phyloP scores from a whole-genome alignment of 1,140 invertebrate genomes.

The Calycopis cecrops region DNA sequence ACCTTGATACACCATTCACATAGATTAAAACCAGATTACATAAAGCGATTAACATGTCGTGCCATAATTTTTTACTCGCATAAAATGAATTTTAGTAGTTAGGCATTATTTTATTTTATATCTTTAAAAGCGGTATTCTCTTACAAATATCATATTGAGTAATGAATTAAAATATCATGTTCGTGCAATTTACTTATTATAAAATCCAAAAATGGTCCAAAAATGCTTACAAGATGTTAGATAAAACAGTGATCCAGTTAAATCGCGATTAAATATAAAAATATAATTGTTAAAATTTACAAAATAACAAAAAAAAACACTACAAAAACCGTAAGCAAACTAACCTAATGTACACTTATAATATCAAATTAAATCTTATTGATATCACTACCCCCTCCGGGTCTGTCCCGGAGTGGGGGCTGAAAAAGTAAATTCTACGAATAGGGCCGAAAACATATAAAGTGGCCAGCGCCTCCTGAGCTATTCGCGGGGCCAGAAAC shows the following conservation, averaged over 20 bases:
- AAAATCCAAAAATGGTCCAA: conserved; percentile 31
- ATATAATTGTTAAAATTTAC: conserved; percentile 65
- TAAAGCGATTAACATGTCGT: conserved; percentile 5
- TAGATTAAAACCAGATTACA: conserved; percentile 14
- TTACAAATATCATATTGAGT: conserved; percentile 15
- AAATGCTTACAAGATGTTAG: conserved; percentile 46
- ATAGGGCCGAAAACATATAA: conserved; percentile 72
- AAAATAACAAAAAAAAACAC: conserved; percentile 69
- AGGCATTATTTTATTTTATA: conserved; percentile 20
- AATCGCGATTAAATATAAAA: conserved; percentile 55
- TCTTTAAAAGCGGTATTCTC: conserved; percentile 8
- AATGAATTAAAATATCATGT: conserved; percentile 26
- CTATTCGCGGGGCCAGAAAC: conserved; percentile 36
- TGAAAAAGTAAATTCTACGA: conserved; percentile 55
- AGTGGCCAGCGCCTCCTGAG: conserved; percentile 50
- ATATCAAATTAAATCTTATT: conserved; percentile 61
- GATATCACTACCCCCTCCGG: conserved; percentile 52
- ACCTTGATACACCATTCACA: conserved; percentile 1
- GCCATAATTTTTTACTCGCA: conserved; percentile 3
- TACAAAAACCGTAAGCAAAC: conserved; percentile 63
- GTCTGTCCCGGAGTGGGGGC: conserved; percentile 32
- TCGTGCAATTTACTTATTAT: conserved; percentile 32
- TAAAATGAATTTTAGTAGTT: conserved; percentile 9
- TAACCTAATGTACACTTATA: conserved; percentile 62
- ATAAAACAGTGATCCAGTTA: conserved; percentile 52